Percentiles rank a stretch among this genome's conserved stretches.
These are phyloP conservation scores for Ephestia elutella DNA, from an alignment of 1,140 invertebrate species.

Conservation along the genomic window DNA sequence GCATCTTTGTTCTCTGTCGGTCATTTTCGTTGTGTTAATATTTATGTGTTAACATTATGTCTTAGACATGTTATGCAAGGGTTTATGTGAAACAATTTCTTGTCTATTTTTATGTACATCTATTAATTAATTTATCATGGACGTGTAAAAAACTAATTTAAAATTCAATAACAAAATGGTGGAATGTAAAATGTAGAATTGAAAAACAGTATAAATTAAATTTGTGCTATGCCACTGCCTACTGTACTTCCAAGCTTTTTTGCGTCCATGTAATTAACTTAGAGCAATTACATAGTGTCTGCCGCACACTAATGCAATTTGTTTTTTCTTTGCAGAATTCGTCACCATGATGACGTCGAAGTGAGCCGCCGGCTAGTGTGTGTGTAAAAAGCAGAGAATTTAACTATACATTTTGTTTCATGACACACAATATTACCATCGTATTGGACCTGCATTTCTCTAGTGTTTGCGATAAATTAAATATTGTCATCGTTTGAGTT, in stretches of 20 bases:
- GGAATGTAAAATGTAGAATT: too few species aligned
- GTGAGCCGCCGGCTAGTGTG: constrained; percentile 79
- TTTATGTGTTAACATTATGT: constrained; percentile 39
- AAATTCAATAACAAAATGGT: too few species aligned
- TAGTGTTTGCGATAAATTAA: constrained; percentile 75
- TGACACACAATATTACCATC: constrained; percentile 76
- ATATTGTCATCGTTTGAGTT: constrained; percentile 72
- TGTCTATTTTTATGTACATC: constrained; percentile 6
- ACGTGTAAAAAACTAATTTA: not conserved
- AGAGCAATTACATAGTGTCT: not conserved
- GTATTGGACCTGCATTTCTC: constrained; percentile 76
- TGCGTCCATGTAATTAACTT: not conserved
- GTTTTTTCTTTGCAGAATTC: constrained; percentile 88
- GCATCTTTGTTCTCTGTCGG: constrained; percentile 56
- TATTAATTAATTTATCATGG: not conserved
- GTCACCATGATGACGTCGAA: constrained; percentile 99
- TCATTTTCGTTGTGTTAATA: constrained; percentile 38
- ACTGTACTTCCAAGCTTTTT: not conserved
- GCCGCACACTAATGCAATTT: constrained; percentile 28
- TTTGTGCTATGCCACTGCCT: not conserved
- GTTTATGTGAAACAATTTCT: constrained; percentile 21
- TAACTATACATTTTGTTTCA: constrained; percentile 75
- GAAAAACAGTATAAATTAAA: too few species aligned
- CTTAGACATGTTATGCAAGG: constrained; percentile 38
- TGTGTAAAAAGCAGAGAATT: constrained; percentile 75